phyloP scores from a whole-genome alignment of 2,888 invertebrate species.

The Drosophila hamatofila region DNA sequence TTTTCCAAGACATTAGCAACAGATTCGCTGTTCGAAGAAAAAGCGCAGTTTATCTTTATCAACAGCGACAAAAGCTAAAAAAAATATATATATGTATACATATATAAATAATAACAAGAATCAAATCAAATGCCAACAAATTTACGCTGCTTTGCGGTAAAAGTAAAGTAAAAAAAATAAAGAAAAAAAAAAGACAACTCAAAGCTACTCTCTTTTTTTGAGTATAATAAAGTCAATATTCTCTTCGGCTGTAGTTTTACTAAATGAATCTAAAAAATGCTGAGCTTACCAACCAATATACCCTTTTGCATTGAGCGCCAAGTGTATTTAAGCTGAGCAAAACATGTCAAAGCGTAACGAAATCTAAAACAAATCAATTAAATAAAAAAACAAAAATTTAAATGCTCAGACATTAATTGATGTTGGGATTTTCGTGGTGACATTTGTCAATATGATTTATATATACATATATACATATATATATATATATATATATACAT shows the following conservation, averaged over 20 bases:
- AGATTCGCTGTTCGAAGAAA: conserved; percentile 39
- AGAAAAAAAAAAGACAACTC: background rate
- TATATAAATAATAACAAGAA: conserved; percentile 6
- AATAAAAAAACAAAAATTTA: conserved; percentile 27
- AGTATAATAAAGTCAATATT: background rate
- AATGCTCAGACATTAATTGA: conserved; percentile 51
- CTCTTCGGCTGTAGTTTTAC: background rate
- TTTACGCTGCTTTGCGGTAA: conserved; percentile 29
- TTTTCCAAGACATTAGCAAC: conserved; percentile 14
- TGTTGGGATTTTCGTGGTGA: conserved; percentile 32
- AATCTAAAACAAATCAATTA: conserved; percentile 13
- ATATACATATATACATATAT: conserved; percentile 2
- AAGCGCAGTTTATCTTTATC: conserved; percentile 57
- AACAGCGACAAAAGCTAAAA: conserved; percentile 22
- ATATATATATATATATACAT: background rate
- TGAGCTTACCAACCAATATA: background rate
- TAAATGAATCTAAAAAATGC: background rate
- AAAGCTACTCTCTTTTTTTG: background rate
- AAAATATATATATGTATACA: background rate
- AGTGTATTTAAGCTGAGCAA: conserved; percentile 9
- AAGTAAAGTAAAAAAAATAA: background rate
- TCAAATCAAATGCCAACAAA: conserved; percentile 24
- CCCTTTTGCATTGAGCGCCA: background rate
- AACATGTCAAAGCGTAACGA: conserved; percentile 9
- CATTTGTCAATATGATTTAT: conserved; percentile 3